phyloP scores from a whole-genome alignment of 2,888 invertebrate species.

The Proisotoma minuta region DNA sequence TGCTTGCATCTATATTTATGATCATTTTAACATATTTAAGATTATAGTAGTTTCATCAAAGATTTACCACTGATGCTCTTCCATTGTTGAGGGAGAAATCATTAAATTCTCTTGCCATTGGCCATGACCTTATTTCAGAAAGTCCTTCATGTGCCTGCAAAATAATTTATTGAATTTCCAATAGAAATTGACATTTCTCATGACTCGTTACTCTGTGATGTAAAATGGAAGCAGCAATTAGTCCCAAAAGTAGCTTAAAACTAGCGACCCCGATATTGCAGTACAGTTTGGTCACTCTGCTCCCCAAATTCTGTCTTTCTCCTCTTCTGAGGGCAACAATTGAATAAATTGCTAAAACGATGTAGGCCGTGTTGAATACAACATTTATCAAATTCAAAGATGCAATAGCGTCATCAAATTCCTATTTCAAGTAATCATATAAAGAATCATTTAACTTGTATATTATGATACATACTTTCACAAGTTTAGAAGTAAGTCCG shows the following conservation, averaged over 20 bases:
- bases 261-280: conserved; percentile 37
- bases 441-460: neutral
- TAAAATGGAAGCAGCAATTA: conserved; percentile 38
- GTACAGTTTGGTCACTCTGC: conserved; percentile 21
- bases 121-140: conserved; percentile 43
- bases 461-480: conserved; percentile 26
- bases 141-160: conserved; percentile 39
- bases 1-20: conserved; percentile 38
- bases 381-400: conserved; percentile 36
- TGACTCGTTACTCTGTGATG: conserved; percentile 32
- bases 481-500: conserved; percentile 36
- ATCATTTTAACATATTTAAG: conserved; percentile 5
- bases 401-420: conserved; percentile 40
- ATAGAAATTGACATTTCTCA: too few relatives aligned
- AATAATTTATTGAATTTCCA: neutral
- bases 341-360: conserved; percentile 37
- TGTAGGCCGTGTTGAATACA: conserved; percentile 34
- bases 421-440: conserved; percentile 17
- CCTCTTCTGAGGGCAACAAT: conserved; percentile 25
- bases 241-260: conserved; percentile 27
- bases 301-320: conserved; percentile 22
- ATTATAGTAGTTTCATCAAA: conserved; percentile 4
- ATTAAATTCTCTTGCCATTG: conserved; percentile 44
- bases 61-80: conserved; percentile 41
- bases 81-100: conserved; percentile 41